A percentile compares a stretch with the other conserved stretches of the same genome.
phyloP scores from a whole-genome alignment of 35 echinoderm and acorn worm genomes.

The Nesometra sesokonis region DNA sequence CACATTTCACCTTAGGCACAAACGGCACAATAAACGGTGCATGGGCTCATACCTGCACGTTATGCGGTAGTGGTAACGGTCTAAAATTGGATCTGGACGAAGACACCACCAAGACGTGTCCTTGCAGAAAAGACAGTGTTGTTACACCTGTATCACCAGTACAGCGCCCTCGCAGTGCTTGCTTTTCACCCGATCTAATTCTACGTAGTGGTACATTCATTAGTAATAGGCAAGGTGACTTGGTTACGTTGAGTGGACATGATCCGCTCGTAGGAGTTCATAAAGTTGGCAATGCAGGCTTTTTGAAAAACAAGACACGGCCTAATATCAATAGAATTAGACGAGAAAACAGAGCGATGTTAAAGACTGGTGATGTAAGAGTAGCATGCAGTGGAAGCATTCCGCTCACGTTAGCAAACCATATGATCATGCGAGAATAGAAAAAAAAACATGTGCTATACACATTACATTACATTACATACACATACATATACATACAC shows the following conservation, averaged over 20 bases:
- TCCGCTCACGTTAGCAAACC: not conserved
- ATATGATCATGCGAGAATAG: not conserved
- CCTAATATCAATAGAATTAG: constrained; percentile 58
- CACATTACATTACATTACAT: too few relatives aligned
- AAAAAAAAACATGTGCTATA: not conserved
- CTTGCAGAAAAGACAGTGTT: constrained; percentile 10
- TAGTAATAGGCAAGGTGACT: constrained; percentile 53
- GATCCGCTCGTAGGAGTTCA: constrained; percentile 19
- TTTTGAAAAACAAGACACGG: constrained; percentile 37
- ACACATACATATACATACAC: too few relatives aligned
- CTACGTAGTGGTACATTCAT: constrained; percentile 56
- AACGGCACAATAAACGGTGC: constrained; percentile 20
- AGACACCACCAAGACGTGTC: not conserved
- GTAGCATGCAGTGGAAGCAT: not conserved
- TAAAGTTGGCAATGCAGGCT: constrained; percentile 47
- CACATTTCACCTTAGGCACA: constrained; percentile 6
- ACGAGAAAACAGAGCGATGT: constrained; percentile 24
- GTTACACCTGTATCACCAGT: constrained; percentile 21
- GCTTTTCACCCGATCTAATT: constrained; percentile 26
- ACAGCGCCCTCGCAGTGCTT: constrained; percentile 1
- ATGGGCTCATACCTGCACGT: constrained; percentile 15
- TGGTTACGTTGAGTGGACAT: constrained; percentile 43
- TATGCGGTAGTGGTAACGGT: constrained; percentile 17
- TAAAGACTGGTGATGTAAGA: not conserved
- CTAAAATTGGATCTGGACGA: not conserved